Evolutionary conservation across 1,140 invertebrate genomes (phyloP), one percentile per base, ranked within the genome.

Genomic region (Drosophila sp.): DNA sequence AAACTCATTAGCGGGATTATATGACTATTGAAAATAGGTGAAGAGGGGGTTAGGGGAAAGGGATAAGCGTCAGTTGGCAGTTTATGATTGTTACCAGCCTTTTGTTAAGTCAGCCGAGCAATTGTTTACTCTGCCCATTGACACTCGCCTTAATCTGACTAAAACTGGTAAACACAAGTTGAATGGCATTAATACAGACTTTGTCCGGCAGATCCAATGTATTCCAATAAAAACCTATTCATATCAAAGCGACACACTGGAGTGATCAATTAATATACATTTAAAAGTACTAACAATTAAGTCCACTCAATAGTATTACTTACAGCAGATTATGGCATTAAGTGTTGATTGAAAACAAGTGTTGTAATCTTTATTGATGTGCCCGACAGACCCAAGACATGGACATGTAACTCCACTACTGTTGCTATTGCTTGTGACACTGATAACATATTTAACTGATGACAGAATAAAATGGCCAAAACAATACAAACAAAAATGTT

Each of bases 281-380:
- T 57, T 32, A 62, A 69, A 18, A 34, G 29, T 25, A 43, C 50
- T 11, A 11, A 13, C 27, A 64, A 64, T 72, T 57, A 64, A 65
- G 43, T 57, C 16, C 43, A 13, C 34, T 69, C 18, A 40, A 50
- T 21, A 9, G 8, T 4, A 14, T 6, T 45, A 54, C 56, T 67
- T 73, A 73, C 62, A 67, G 18, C 46, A 45, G 72, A 74, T 69
- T 69, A 63, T 4, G n/a, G 43, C 18, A 50, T 58, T 66, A 41
- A 38, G 27, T 40, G 4, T 46, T 29, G 14, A 62, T 8, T 40
- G 25, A 14, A n/a, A 27, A 36, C 59, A 38, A 75, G 36, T 63
- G 58, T 64, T 59, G 66, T 58, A 64, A 64, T 54, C 56, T 48
- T 27, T 48, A 25, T 45, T 27, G 16, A 43, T 6, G 57, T 25